Base-by-base conservation (phyloP, 2,888 invertebrate species). In the Hirudinaria manillensis region DNA sequence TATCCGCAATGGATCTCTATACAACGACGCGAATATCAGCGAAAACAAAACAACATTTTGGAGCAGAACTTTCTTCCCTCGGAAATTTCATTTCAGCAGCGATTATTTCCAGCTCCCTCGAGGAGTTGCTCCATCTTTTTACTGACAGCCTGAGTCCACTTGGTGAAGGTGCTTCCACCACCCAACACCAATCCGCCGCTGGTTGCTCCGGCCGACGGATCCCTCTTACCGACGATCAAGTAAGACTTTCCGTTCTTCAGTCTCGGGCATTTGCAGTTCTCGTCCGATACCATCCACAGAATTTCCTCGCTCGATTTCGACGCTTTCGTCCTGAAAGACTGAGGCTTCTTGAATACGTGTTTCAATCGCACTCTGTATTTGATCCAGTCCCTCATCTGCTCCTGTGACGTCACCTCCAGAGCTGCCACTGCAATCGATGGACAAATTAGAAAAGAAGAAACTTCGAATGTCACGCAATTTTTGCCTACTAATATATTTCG, bases 1-100 rank as follows among this genome's bases (percentile, higher is more conserved):
- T 6, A 16, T 45, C 45, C 3, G 45, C 16, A 45, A 45, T 45
- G 45, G 16, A 45, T 45, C 45, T 45, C 45, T 45, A 45, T 45
- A 45, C 45, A 45, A 45, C 45, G 13, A 16, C 45, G 45, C 45
- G 16, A 2, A 45, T 45, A 45, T 45, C 45, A 45, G 45, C 45
- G 10, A 45, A 45, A 45, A 45, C 45, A 45, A 45, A 45, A 45
- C 45, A 45, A 45, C 45, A 45, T 10, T 45, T 45, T 16, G n/a
- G 16, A 45, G 45, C 45, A 16, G 45, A 45, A 45, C 16, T 45
- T 45, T 45, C 45, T 45, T 45, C 45, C 16, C 13, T 45, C 16
- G 45, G 45, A 45, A 45, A 45, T 45, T n/a, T n/a, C 45, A 45
- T 61, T 61, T 61, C 61, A 61, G 61, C 61, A 61, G 61, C 61